Conservation (phyloP, 2,888 invertebrate species). For the Yponomeuta evonymella region DNA sequence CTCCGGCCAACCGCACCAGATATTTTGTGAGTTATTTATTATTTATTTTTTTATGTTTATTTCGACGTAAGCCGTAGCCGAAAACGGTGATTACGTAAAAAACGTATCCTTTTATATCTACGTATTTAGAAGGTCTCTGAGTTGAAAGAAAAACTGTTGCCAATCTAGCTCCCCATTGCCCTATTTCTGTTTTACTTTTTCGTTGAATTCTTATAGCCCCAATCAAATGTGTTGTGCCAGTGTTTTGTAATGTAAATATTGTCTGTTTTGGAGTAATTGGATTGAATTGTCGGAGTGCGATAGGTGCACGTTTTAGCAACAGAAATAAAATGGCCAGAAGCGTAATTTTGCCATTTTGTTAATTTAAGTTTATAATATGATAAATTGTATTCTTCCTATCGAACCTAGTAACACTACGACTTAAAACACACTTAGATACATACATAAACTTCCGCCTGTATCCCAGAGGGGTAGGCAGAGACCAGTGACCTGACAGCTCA, state of each 20-base stretch:
- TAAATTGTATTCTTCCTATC: too few species aligned
- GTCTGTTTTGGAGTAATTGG: constrained; percentile 7
- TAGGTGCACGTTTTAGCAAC: neutral
- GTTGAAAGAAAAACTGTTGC: neutral
- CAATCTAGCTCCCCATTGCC: constrained; percentile 19
- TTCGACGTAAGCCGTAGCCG: too few species aligned
- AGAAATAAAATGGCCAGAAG: neutral
- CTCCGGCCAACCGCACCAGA: too few species aligned
- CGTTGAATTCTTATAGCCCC: neutral
- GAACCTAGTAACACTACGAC: too few species aligned
- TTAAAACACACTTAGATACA: too few species aligned
- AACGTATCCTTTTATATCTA: neutral
- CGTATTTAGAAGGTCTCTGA: neutral
- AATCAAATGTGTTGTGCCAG: neutral
- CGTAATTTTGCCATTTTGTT: too few species aligned
- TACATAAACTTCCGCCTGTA: too few species aligned
- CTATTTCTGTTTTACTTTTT: constrained; percentile 31
- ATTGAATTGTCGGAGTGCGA: neutral
- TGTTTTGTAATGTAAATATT: constrained; percentile 7
- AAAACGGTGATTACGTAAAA: neutral
- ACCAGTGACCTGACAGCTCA: too few species aligned
- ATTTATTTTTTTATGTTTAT: too few species aligned
- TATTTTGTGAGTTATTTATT: too few species aligned
- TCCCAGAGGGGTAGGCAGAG: too few species aligned
- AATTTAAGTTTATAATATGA: too few species aligned